These are phyloP conservation scores for Tenodera sinensis DNA, from an alignment of 2,888 invertebrate genomes.

Conservation along the genomic window DNA sequence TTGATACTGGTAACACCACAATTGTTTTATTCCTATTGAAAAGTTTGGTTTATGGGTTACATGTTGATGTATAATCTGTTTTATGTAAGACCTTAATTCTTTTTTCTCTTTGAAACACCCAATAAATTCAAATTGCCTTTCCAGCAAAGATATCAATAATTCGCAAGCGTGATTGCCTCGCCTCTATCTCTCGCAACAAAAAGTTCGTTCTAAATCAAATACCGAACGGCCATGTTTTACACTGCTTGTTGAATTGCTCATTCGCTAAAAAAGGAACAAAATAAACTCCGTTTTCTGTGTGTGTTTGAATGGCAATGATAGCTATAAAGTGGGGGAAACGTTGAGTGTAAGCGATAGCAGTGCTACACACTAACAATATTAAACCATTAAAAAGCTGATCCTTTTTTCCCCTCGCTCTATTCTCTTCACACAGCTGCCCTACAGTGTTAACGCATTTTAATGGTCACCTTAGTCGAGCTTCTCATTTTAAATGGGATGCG, in stretches of 20 bases:
- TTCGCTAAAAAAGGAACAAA: background rate
- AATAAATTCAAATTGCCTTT: background rate
- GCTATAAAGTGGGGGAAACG: background rate
- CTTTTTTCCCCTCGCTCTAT: background rate
- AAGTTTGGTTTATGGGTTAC: no score
- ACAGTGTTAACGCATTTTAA: background rate
- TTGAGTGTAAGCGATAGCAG: background rate
- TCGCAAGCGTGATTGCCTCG: background rate
- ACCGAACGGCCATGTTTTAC: background rate
- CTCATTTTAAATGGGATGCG: background rate
- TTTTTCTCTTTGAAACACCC: background rate
- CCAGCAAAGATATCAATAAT: background rate
- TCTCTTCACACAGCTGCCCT: background rate
- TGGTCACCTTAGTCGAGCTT: background rate
- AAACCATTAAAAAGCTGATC: background rate
- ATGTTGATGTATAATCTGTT: no score
- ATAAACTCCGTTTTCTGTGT: background rate
- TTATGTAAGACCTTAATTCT: no score
- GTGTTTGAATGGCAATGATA: background rate
- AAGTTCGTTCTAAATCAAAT: background rate
- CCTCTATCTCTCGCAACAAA: background rate
- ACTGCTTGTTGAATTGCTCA: background rate
- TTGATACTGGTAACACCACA: no score
- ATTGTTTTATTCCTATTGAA: no score
- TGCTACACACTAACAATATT: background rate